Percentiles rank a stretch among this genome's conserved stretches.
phyloP scores from a whole-genome alignment of 2,888 invertebrate genomes.

The Branchipolynoe longqiensis region DNA sequence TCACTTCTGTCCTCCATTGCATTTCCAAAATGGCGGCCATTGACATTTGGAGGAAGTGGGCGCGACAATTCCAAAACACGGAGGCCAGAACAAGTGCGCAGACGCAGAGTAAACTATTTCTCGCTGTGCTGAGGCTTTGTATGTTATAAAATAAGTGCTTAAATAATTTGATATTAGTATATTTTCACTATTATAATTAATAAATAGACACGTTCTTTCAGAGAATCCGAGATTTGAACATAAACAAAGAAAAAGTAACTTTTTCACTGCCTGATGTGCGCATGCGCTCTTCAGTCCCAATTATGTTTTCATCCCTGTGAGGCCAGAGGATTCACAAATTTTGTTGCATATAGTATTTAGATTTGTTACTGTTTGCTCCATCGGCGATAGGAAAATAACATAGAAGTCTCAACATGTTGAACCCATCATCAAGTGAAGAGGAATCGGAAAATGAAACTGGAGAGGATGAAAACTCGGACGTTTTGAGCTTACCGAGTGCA shows the following conservation, averaged over 20 bases:
- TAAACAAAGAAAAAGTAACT: not conserved
- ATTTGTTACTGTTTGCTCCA: constrained; percentile 48
- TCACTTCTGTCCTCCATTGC: constrained; percentile 57
- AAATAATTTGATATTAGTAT: not conserved
- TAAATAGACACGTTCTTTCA: not conserved
- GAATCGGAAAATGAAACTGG: constrained; percentile 92
- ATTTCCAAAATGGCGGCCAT: constrained; percentile 76
- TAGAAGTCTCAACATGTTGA: constrained; percentile 87
- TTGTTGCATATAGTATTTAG: constrained; percentile 55
- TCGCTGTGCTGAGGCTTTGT: constrained; percentile 1
- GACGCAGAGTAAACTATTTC: constrained; percentile 50
- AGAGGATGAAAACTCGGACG: constrained; percentile 84
- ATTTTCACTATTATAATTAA: not conserved
- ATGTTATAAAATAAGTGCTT: not conserved
- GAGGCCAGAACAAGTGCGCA: constrained; percentile 59
- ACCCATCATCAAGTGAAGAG: constrained; percentile 97
- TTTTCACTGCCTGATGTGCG: constrained; percentile 38
- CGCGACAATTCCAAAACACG: constrained; percentile 54
- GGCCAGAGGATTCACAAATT: constrained; percentile 56
- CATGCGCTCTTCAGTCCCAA: constrained; percentile 59
- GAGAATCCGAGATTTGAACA: not conserved
- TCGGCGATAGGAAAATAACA: constrained; percentile 55
- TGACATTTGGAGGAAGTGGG: constrained; percentile 67
- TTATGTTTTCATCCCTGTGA: constrained; percentile 61
- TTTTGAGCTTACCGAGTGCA: constrained; percentile 78